phyloP scores from a whole-genome alignment of 1,140 invertebrate genomes.

The Riptortus pedestris region DNA sequence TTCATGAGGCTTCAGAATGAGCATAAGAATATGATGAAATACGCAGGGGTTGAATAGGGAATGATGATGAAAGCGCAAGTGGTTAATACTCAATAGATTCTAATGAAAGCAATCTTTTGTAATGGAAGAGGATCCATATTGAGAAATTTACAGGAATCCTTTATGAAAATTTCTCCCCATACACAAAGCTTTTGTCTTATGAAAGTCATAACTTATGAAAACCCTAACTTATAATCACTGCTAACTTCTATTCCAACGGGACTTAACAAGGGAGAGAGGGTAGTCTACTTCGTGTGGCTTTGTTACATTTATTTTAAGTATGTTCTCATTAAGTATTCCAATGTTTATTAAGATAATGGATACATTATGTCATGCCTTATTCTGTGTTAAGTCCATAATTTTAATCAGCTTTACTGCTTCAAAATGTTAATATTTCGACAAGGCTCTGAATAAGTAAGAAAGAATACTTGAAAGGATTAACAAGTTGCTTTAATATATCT shows the following conservation, averaged over 20 bases:
- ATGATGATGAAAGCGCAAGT: background rate
- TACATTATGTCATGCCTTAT: too few relatives aligned
- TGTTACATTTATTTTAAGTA: too few relatives aligned
- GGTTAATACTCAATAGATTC: slow-evolving; percentile 7
- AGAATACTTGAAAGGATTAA: too few relatives aligned
- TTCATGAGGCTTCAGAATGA: too few relatives aligned
- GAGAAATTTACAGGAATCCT: slow-evolving; percentile 5
- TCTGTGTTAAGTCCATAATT: too few relatives aligned
- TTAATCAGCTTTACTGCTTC: too few relatives aligned
- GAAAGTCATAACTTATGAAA: slow-evolving; percentile 10
- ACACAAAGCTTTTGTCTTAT: slow-evolving; percentile 8
- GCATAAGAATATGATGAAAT: background rate
- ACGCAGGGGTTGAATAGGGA: background rate
- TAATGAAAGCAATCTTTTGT: slow-evolving; percentile 10
- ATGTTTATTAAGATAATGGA: too few relatives aligned
- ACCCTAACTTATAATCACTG: slow-evolving; percentile 1
- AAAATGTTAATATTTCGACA: too few relatives aligned
- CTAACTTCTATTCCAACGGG: slow-evolving; percentile 1
- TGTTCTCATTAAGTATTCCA: too few relatives aligned
- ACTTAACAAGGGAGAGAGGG: background rate
- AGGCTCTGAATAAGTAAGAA: too few relatives aligned
- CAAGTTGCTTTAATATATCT: too few relatives aligned
- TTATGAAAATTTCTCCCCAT: slow-evolving; percentile 5
- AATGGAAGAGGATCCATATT: slow-evolving; percentile 2
- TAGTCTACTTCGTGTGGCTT: background rate